phyloP scores from a whole-genome alignment of 2,113 vertebrate species.

The Tretioscincus oriximinensis region DNA sequence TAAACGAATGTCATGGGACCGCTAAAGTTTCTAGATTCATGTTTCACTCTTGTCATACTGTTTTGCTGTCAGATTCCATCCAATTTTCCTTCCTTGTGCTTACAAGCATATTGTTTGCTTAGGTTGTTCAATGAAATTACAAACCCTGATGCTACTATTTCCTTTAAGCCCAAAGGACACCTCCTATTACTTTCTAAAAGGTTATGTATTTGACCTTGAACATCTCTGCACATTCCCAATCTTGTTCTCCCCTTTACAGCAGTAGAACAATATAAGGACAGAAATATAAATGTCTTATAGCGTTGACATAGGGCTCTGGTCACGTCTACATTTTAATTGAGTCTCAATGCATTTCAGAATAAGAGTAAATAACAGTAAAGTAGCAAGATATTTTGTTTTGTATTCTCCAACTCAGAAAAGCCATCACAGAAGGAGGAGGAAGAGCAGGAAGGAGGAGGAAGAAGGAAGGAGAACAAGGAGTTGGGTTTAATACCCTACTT shows the following conservation, averaged over 20 bases:
- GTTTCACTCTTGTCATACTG: conserved; percentile 21
- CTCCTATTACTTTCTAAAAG: conserved; percentile 14
- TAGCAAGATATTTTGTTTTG: too few relatives aligned
- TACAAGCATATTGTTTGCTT: conserved; percentile 18
- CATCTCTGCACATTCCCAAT: not conserved
- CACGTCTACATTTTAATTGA: too few relatives aligned
- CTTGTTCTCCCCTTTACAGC: not conserved
- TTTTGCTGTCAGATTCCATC: conserved; percentile 16
- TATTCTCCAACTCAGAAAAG: too few relatives aligned
- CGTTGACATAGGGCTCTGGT: not conserved
- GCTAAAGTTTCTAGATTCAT: conserved; percentile 19
- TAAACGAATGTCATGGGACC: conserved; percentile 19
- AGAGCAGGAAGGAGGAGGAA: too few relatives aligned
- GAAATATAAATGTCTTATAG: not conserved
- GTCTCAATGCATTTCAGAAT: too few relatives aligned
- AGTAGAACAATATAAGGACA: not conserved
- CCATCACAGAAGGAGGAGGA: too few relatives aligned
- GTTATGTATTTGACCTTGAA: conserved; percentile 19
- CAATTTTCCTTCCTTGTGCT: not conserved
- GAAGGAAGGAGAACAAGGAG: too few relatives aligned
- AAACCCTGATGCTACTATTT: conserved; percentile 3
- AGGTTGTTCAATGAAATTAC: not conserved
- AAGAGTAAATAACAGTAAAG: too few relatives aligned
- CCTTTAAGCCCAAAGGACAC: not conserved
- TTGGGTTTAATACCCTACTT: too few relatives aligned